phyloP scores from a whole-genome alignment of 2,113 vertebrate species.

The Seriola rivoliana region DNA sequence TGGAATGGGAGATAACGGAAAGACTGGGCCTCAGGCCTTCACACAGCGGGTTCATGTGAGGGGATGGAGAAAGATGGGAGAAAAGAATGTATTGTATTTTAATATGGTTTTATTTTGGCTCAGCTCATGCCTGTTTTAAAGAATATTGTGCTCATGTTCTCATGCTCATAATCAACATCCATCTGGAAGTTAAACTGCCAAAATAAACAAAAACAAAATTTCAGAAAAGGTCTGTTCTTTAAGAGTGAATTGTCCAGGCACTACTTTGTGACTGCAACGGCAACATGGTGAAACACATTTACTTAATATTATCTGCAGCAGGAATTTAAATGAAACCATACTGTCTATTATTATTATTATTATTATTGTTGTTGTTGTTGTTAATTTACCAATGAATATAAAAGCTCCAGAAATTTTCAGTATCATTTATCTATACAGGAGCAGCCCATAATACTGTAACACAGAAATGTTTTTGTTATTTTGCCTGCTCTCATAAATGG shows the following conservation, averaged over 20 bases:
- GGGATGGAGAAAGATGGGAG: background rate
- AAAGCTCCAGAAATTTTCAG: no score
- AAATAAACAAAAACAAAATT: background rate
- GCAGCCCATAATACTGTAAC: no score
- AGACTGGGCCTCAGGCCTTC: conserved; percentile 15
- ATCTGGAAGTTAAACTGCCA: background rate
- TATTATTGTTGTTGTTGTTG: no score
- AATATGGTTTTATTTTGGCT: conserved; percentile 10
- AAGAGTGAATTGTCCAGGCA: background rate
- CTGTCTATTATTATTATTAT: background rate
- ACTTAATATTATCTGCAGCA: no score
- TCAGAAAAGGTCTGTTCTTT: background rate
- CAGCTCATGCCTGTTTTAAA: background rate
- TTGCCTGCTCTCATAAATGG: no score
- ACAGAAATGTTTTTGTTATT: no score
- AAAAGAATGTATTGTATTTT: background rate
- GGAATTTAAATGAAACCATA: background rate
- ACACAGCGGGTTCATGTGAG: conserved; percentile 12
- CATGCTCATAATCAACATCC: background rate
- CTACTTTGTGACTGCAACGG: background rate
- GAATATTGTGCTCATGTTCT: background rate
- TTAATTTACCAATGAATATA: no score
- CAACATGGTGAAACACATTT: background rate
- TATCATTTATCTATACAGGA: no score
- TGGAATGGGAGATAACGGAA: conserved; percentile 39